Evolutionary conservation across 1,140 invertebrate genomes (phyloP), one percentile per base, ranked within the genome.

Genomic region (Drepana arcuata): DNA sequence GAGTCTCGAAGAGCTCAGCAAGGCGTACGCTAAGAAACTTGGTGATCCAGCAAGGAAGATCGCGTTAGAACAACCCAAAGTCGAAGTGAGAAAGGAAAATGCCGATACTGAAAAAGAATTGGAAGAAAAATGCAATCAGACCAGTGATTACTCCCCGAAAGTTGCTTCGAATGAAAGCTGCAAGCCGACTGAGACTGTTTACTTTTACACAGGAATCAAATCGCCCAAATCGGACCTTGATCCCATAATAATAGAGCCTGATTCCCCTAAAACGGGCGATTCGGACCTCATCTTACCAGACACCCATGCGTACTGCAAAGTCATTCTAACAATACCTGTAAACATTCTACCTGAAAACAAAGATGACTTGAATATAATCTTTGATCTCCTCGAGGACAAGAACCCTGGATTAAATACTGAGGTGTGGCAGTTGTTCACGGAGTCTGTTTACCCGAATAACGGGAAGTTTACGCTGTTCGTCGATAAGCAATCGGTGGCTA

Each of bases 391-490:
- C 0, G 60, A 80, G 50, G 64, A 78, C 16, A 73, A 74, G 23
- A 80, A 81, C 34, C 69, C 72, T 0, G 71, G 64, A 0, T 38
- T 80, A 6, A 80, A 78, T 29, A 73, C 73, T 0, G 71, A 75
- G 15, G 7, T 74, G 5, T 78, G 75, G 75, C 43, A 65, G 14
- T 38, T 78, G 0, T 45, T 38, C 1, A 49, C 39, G 0, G 51
- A 56, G 7, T 41, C 44, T 0, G 31, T 32, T 1, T 55, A 63
- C 12, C 48, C 51, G 1, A 42, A 41, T 12, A 64, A 53, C n/a
- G 72, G 74, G 0, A 63, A 57, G 18, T 73, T 80, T 28, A 55
- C 34, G n/a, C n/a, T 80, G 1, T 13, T 52, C 0, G 40, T 80
- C 0, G 75, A 80, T 34, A 63, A 57, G 16, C 56, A 70, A 14